phyloP scores from a whole-genome alignment of 2,888 invertebrate species.

The Lymantria monacha region DNA sequence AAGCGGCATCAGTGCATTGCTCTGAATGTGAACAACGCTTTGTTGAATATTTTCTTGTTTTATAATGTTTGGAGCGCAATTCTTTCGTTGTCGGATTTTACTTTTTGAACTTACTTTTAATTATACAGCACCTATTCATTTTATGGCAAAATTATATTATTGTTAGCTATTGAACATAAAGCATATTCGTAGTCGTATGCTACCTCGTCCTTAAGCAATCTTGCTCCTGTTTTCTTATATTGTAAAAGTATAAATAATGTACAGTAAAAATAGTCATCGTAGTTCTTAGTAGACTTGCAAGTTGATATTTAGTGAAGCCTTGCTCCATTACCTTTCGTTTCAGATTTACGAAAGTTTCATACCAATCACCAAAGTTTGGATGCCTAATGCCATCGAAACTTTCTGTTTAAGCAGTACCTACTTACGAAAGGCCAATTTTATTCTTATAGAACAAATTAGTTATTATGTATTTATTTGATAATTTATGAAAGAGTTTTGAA shows the following conservation, averaged over 20 bases:
- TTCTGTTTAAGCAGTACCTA: background rate
- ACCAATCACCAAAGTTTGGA: slow-evolving; percentile 4
- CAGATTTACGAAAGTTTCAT: slow-evolving; percentile 7
- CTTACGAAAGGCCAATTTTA: background rate
- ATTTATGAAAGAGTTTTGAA: too few relatives aligned
- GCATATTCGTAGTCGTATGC: slow-evolving; percentile 9
- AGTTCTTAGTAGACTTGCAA: background rate
- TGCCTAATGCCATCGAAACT: background rate
- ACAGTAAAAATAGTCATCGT: background rate
- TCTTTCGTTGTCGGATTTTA: too few relatives aligned
- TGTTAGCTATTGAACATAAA: background rate
- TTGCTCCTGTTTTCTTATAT: too few relatives aligned
- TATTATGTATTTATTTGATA: background rate
- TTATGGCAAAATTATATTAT: too few relatives aligned
- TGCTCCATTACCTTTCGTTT: background rate
- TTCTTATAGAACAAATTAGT: background rate
- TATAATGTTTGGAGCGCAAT: too few relatives aligned
- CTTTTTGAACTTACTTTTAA: too few relatives aligned
- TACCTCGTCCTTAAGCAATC: background rate
- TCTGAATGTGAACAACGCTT: too few relatives aligned
- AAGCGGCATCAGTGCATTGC: too few relatives aligned
- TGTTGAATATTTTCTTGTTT: too few relatives aligned
- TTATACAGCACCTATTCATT: too few relatives aligned
- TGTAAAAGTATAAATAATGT: too few relatives aligned
- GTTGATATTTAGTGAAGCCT: background rate